Evolutionary conservation across 2,797 vertebrate species (phyloP), one percentile per base, ranked within the genome.

Genomic region (Anableps anableps): DNA sequence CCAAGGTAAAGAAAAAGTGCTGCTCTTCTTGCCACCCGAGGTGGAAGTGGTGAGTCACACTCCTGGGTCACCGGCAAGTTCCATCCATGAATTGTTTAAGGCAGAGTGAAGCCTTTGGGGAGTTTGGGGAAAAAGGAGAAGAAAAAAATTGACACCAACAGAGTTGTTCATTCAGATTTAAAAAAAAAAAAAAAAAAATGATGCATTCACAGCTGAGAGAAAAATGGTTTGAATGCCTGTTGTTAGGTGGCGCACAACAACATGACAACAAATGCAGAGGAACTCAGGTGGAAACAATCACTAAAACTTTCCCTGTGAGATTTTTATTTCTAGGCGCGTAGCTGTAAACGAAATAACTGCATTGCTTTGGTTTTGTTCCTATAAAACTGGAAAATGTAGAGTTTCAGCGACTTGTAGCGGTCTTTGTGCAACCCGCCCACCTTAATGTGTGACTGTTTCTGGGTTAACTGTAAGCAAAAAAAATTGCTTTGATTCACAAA

Each of bases 21-120:
- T 9, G 83, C 58, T 75, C 78, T 68, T 8, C 29, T 7, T 80
- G 85, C 89, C 79, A 90, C 81, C 79, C n/a, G 85, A 90, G 86
- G 81, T 91, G 93, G 93, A 95, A 91, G 60, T 45, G 80, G 29
- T 93, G 93, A 94, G 93, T 94, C 94, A 94, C 88, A 77, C 84
- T 47, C 77, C 45, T 81, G 82, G 84, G 68, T 19, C 87, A 92
- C 88, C 89, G 92, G 87, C 86, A 88, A 89, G 84, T 93, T 94
- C 89, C 87, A 91, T 93, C 91, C 87, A 91, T 87, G 91, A 92
- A 92, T 92, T 93, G 90, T 93, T 91, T 86, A 87, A 88, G 91
- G 93, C 91, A 93, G 88, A 93, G 90, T 77, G 70, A 93, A 92
- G 88, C 85, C 87, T 93, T 86, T 90, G 85, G 90, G 87, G 72